These are phyloP conservation scores for Harpalus rufipes DNA, from an alignment of 2,888 invertebrate species.

Conservation along the genomic window DNA sequence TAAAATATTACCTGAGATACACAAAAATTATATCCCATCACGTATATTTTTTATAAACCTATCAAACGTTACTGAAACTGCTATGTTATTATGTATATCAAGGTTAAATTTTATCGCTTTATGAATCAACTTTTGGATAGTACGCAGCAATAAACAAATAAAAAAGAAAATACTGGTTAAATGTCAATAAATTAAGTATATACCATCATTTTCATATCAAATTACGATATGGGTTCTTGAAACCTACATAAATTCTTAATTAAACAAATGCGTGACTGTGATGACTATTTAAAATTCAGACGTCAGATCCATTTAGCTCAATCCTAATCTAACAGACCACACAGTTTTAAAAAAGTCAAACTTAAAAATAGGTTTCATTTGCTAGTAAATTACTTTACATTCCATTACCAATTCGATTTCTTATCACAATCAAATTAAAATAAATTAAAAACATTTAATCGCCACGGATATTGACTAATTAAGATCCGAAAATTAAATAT, in stretches of 20 bases:
- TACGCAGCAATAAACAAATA: neutral
- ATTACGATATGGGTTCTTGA: slow-evolving; percentile 19
- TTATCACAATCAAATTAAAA: slow-evolving; percentile 51
- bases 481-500: slow-evolving; percentile 57
- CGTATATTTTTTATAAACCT: too few species aligned
- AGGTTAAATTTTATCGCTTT: too few species aligned
- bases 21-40: too few species aligned
- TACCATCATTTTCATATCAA: neutral
- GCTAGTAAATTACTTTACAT: slow-evolving; percentile 52
- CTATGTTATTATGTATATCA: too few species aligned
- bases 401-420: slow-evolving; percentile 45
- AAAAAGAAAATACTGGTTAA: neutral
- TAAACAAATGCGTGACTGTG: slow-evolving; percentile 19
- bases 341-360: slow-evolving; percentile 32
- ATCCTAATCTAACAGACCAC: slow-evolving; percentile 55
- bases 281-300: slow-evolving; percentile 38
- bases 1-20: too few species aligned
- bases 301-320: slow-evolving; percentile 25
- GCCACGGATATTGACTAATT: slow-evolving; percentile 51
- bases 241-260: slow-evolving; percentile 29
- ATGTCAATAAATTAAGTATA: neutral
- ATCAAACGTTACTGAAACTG: too few species aligned
- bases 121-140: too few species aligned
- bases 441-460: slow-evolving; percentile 54
- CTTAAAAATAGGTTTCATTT: slow-evolving; percentile 54